Evolutionary conservation across 2,888 invertebrate species (phyloP).

Genomic region (Caenorhabditis sp.): DNA sequence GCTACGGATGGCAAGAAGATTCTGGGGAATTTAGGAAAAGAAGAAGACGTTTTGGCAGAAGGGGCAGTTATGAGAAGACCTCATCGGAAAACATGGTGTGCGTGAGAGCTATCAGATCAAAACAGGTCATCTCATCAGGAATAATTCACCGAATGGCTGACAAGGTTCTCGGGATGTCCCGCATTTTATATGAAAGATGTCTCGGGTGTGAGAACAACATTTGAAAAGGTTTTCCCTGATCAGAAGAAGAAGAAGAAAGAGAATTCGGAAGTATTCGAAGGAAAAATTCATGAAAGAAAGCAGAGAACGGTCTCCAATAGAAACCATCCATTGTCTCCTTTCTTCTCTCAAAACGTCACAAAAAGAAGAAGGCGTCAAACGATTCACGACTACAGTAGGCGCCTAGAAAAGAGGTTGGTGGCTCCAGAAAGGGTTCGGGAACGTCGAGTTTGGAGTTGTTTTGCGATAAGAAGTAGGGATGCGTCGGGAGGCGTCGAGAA

Average conservation of each 20-base stretch:
- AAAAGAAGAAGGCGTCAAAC: not conserved
- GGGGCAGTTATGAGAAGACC: not conserved
- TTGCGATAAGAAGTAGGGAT: constrained; percentile 6
- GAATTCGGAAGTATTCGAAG: not conserved
- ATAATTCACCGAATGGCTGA: not conserved
- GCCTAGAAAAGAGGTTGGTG: not conserved
- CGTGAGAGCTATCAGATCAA: constrained; percentile 18
- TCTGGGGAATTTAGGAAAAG: no score
- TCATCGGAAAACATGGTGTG: constrained; percentile 41
- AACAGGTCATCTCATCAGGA: constrained; percentile 23
- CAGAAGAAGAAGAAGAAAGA: not conserved
- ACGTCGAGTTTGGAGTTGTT: constrained; percentile 30
- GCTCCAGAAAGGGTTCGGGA: constrained; percentile 4
- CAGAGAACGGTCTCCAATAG: constrained; percentile 1
- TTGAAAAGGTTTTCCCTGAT: no score
- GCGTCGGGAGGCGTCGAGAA: constrained; percentile 10
- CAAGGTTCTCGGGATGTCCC: not conserved
- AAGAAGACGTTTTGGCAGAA: constrained; percentile 7
- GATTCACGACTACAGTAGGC: constrained; percentile 23
- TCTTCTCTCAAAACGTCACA: not conserved
- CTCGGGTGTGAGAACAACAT: no score
- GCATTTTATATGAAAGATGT: not conserved
- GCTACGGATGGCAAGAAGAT: constrained; percentile 1
- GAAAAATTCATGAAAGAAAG: not conserved
- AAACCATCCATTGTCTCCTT: constrained; percentile 4